Conservation (phyloP, 1,140 invertebrate species). For the Drosophila ambigua region DNA sequence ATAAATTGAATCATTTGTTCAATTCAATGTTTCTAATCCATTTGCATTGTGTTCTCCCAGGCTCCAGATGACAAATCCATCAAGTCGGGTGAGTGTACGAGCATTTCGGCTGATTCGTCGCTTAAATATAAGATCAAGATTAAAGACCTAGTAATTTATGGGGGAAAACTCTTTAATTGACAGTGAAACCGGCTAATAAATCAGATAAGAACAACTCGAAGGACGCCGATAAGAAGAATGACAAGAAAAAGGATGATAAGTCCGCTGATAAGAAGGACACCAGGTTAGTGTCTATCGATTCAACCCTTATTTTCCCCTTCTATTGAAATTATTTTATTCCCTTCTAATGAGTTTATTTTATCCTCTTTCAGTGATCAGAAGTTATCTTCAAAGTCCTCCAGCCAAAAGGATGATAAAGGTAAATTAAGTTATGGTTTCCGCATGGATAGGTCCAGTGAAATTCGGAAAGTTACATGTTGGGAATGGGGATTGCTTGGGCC, state of each 20-base stretch:
- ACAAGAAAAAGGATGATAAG: constrained; percentile 80
- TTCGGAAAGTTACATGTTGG: constrained; percentile 47
- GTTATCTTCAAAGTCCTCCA: constrained; percentile 59
- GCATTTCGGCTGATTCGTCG: background rate
- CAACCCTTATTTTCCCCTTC: background rate
- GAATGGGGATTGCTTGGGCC: constrained; percentile 34
- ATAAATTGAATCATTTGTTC: background rate
- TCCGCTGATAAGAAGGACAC: constrained; percentile 72
- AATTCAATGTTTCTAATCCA: constrained; percentile 16
- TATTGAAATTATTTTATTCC: background rate
- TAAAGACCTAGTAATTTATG: too few relatives aligned
- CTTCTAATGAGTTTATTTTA: constrained; percentile 2
- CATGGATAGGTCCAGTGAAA: constrained; percentile 43
- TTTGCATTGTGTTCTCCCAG: constrained; percentile 24
- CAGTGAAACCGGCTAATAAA: constrained; percentile 70
- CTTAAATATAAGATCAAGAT: too few relatives aligned
- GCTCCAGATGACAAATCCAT: constrained; percentile 81
- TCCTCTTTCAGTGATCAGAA: constrained; percentile 63
- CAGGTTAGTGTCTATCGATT: constrained; percentile 40
- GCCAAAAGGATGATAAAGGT: constrained; percentile 83
- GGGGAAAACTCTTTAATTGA: constrained; percentile 1
- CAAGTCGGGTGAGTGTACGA: constrained; percentile 68
- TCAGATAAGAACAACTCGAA: constrained; percentile 59
- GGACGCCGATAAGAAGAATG: constrained; percentile 66
- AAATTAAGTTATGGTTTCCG: constrained; percentile 60